Conservation (phyloP, 2,797 vertebrate species). For the Peromyscus melanophrys region DNA sequence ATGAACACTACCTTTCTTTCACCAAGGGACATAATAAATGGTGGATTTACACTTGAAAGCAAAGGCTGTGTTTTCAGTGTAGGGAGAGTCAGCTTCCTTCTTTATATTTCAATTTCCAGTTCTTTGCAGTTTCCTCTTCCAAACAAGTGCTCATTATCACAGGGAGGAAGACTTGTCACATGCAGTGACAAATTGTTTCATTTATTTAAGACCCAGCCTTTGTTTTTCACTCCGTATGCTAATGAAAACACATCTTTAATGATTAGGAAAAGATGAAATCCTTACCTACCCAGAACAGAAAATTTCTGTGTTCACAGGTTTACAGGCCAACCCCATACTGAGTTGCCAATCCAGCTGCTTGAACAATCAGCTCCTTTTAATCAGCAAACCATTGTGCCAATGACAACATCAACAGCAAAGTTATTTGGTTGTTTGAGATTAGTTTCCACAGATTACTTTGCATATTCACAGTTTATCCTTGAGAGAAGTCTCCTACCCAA, state of each 20-base stretch:
- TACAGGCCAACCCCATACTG: slow-evolving; percentile 71
- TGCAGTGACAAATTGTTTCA: slow-evolving; percentile 75
- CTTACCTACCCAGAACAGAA: slow-evolving; percentile 68
- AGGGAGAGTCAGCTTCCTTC: slow-evolving; percentile 2
- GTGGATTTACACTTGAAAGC: slow-evolving; percentile 58
- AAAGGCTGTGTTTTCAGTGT: slow-evolving; percentile 5
- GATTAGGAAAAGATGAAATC: slow-evolving; percentile 79
- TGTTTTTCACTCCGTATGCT: slow-evolving; percentile 77
- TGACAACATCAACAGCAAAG: slow-evolving; percentile 56
- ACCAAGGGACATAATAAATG: neutral
- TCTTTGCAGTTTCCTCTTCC: slow-evolving; percentile 41
- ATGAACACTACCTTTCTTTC: slow-evolving; percentile 44
- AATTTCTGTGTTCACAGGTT: slow-evolving; percentile 72
- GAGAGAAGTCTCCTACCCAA: neutral
- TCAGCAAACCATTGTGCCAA: slow-evolving; percentile 61
- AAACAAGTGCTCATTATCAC: slow-evolving; percentile 75
- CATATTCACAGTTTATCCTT: slow-evolving; percentile 24
- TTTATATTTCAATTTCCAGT: slow-evolving; percentile 17
- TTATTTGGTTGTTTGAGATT: slow-evolving; percentile 1
- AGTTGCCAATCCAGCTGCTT: slow-evolving; percentile 51
- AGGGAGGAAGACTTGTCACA: slow-evolving; percentile 74
- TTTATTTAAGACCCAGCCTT: slow-evolving; percentile 69
- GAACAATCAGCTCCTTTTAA: slow-evolving; percentile 68
- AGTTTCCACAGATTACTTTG: slow-evolving; percentile 17
- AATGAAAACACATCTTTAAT: slow-evolving; percentile 79